phyloP scores from a whole-genome alignment of 2,797 vertebrate species.

The Threskiornis aethiopicus region DNA sequence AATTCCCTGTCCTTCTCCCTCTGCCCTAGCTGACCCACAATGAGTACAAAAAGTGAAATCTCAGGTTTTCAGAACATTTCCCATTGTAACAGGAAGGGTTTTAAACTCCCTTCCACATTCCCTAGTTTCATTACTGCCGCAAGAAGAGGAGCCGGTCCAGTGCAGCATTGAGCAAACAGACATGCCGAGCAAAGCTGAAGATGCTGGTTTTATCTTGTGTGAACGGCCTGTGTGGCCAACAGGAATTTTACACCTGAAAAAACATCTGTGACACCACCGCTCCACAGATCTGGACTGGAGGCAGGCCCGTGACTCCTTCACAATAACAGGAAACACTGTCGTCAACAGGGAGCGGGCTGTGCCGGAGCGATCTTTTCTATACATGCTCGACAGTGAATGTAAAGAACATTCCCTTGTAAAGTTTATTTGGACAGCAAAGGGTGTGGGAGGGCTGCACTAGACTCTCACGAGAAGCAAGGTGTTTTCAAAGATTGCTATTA shows the following conservation, averaged over 20 bases:
- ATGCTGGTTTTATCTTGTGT: background rate
- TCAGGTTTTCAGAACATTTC: constrained; percentile 50
- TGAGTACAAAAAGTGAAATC: constrained; percentile 46
- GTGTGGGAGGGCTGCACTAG: background rate
- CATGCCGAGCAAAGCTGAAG: background rate
- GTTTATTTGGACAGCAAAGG: constrained; percentile 55
- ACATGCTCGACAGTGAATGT: background rate
- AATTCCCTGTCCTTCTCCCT: constrained; percentile 11
- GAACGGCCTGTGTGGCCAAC: constrained; percentile 31
- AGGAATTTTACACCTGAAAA: constrained; percentile 63
- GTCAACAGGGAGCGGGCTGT: background rate
- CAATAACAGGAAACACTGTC: constrained; percentile 50
- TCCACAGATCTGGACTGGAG: background rate
- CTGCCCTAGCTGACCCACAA: constrained; percentile 5
- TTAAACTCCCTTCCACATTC: constrained; percentile 20
- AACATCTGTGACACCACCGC: background rate
- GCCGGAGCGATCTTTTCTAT: background rate
- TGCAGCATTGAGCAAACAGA: background rate
- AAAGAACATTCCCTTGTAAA: constrained; percentile 19
- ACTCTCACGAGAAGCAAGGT: constrained; percentile 21
- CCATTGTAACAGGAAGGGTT: constrained; percentile 27
- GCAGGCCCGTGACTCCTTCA: constrained; percentile 7
- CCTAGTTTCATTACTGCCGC: background rate
- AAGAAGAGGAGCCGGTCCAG: background rate
- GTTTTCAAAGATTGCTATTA: background rate